phyloP scores from a whole-genome alignment of 2,113 vertebrate species.

The Channa maculata region DNA sequence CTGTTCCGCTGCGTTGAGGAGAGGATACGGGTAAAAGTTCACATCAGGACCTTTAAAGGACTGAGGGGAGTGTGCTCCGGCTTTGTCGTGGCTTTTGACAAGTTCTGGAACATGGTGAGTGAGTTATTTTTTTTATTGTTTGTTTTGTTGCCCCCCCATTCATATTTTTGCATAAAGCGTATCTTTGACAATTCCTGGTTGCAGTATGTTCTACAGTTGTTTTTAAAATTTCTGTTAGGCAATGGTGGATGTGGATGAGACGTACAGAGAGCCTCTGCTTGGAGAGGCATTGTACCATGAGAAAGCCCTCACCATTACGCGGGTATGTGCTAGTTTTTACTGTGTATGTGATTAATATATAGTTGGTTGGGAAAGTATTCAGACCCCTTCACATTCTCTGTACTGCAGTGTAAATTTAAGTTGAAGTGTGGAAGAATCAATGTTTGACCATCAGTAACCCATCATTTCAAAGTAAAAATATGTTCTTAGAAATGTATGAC shows the following conservation, averaged over 20 bases:
- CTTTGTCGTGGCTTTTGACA: constrained; percentile 96
- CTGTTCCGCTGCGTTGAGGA: constrained; percentile 93
- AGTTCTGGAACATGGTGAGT: constrained; percentile 98
- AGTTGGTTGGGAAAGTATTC: too few relatives aligned
- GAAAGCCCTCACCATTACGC: constrained; percentile 90
- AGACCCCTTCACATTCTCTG: too few relatives aligned
- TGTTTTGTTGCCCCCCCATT: too few relatives aligned
- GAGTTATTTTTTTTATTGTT: neutral
- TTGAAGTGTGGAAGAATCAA: too few relatives aligned
- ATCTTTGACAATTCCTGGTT: too few relatives aligned
- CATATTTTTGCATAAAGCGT: too few relatives aligned
- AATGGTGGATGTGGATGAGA: constrained; percentile 98
- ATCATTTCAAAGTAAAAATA: too few relatives aligned
- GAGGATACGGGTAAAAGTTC: constrained; percentile 91
- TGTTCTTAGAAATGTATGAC: too few relatives aligned
- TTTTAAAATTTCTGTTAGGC: constrained; percentile 81
- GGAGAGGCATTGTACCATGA: constrained; percentile 93
- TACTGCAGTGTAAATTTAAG: too few relatives aligned
- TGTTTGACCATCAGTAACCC: too few relatives aligned
- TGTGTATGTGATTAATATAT: neutral
- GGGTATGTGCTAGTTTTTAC: constrained; percentile 79
- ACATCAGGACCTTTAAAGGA: constrained; percentile 97
- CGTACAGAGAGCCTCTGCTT: constrained; percentile 92
- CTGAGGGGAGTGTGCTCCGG: constrained; percentile 95
- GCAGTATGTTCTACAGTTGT: too few relatives aligned